Percentiles rank a stretch among this genome's conserved stretches.
Evolutionary conservation across 2,113 vertebrate genomes (phyloP).

Genomic region (Laticauda colubrina): DNA sequence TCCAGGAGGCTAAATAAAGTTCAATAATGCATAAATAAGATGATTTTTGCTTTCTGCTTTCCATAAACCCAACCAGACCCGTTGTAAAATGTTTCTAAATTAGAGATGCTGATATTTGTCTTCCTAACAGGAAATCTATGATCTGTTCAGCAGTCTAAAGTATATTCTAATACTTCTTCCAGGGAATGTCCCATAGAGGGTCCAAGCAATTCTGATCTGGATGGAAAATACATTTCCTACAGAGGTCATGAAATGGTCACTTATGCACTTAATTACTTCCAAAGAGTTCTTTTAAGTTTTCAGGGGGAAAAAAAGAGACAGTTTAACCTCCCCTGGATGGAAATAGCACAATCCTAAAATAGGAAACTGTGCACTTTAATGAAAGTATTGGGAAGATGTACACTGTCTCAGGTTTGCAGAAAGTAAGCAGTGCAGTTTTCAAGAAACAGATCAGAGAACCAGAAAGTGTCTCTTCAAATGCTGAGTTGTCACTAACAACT

Average conservation of each 20-base stretch:
- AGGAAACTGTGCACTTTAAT: not conserved
- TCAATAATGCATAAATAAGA: not conserved
- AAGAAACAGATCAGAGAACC: not conserved
- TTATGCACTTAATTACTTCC: not conserved
- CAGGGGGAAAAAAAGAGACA: not conserved
- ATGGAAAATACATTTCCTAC: not conserved
- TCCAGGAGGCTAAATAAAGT: not conserved
- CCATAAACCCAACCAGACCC: not conserved
- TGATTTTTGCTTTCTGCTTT: not conserved
- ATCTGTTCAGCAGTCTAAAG: not conserved
- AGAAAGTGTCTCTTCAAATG: not conserved
- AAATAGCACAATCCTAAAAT: not conserved
- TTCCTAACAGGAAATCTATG: not conserved
- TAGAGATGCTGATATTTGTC: not conserved
- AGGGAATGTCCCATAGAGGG: not conserved
- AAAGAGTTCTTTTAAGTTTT: not conserved
- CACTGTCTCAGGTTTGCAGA: not conserved
- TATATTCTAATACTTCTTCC: not conserved
- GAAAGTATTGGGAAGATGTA: not conserved
- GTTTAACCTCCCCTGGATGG: not conserved
- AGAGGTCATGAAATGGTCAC: not conserved
- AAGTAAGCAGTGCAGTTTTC: not conserved
- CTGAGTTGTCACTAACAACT: not conserved
- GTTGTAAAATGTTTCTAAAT: not conserved
- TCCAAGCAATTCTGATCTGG: not conserved